Evolutionary conservation across 2,888 invertebrate species (phyloP).

Genomic region (Dolichopus griseipennis): DNA sequence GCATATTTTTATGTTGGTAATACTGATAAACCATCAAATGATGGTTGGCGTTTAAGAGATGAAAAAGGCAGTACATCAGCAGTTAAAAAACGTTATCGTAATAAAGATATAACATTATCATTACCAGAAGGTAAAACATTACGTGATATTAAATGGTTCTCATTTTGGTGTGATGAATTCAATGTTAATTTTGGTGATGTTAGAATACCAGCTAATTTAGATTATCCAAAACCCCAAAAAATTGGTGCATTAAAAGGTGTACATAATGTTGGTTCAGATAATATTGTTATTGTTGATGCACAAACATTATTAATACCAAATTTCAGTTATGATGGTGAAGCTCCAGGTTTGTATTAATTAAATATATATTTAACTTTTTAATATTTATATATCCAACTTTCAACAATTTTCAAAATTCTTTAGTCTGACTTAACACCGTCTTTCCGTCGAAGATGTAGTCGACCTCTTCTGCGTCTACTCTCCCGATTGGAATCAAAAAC

Average conservation of each 20-base stretch:
- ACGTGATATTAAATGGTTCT: constrained; percentile 75
- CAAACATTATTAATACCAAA: constrained; percentile 84
- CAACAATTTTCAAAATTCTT: no score
- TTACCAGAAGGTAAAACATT: constrained; percentile 81
- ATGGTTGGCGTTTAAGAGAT: constrained; percentile 65
- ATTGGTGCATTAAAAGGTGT: constrained; percentile 66
- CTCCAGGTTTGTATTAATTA: constrained; percentile 59
- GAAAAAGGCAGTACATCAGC: constrained; percentile 72
- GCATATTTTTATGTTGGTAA: constrained; percentile 85
- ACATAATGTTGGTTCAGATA: constrained; percentile 76
- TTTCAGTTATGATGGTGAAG: constrained; percentile 87
- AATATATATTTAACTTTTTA: no score
- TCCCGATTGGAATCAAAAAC: no score
- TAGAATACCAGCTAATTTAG: constrained; percentile 64
- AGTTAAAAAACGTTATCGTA: constrained; percentile 65
- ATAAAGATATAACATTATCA: constrained; percentile 72
- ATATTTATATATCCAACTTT: no score
- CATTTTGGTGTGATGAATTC: constrained; percentile 87
- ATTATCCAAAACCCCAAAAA: constrained; percentile 76
- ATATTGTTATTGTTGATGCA: constrained; percentile 82
- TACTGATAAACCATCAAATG: constrained; percentile 57
- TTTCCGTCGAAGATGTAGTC: no score
- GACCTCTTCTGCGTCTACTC: no score
- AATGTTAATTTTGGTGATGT: constrained; percentile 87
- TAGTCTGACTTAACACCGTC: no score